These are phyloP conservation scores for Cygnus olor DNA, from an alignment of 2,797 vertebrate genomes.

Conservation along the genomic window DNA sequence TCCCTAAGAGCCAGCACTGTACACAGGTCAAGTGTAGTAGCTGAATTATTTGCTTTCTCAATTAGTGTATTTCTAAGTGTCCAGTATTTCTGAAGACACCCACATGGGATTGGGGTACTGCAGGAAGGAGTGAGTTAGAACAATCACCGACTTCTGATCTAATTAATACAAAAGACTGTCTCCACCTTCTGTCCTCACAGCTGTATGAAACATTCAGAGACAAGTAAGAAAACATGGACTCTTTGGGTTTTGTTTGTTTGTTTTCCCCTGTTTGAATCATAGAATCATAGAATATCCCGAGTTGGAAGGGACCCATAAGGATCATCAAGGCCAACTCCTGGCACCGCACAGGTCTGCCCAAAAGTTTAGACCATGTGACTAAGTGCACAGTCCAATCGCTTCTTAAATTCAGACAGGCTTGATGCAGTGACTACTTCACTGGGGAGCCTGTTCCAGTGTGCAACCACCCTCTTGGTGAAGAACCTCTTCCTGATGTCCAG, in stretches of 20 bases:
- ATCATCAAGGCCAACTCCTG: too few species aligned
- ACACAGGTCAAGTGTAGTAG: not conserved
- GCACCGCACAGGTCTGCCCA: too few species aligned
- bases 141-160: not conserved
- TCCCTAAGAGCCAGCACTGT: not conserved
- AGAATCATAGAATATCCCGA: too few species aligned
- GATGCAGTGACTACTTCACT: too few species aligned
- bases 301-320: too few species aligned
- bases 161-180: not conserved
- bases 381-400: too few species aligned
- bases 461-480: too few species aligned
- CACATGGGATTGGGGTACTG: not conserved
- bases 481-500: too few species aligned
- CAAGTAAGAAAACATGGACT: not conserved
- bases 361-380: too few species aligned
- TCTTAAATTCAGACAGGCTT: too few species aligned
- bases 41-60: not conserved
- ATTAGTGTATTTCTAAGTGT: not conserved
- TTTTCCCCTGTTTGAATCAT: not conserved
- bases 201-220: not conserved
- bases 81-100: not conserved
- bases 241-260: not conserved
- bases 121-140: not conserved
- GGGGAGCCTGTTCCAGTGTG: too few species aligned
- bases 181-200: not conserved